These are phyloP conservation scores for Octonoba sinensis DNA, from an alignment of 2,888 invertebrate genomes.

Conservation along the genomic window DNA sequence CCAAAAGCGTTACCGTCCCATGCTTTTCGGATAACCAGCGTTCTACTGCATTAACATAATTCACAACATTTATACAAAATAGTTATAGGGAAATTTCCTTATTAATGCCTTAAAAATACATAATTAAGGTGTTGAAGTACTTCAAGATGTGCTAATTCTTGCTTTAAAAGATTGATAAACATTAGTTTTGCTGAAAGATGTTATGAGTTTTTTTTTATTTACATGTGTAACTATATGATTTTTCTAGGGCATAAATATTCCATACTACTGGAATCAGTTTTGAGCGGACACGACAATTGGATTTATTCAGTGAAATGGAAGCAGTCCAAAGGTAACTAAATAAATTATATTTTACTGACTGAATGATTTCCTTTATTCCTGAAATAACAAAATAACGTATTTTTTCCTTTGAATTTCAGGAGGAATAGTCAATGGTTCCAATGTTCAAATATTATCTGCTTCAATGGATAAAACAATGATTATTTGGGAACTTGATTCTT, in stretches of 20 bases:
- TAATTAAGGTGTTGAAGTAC: too few species aligned
- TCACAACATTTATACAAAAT: too few species aligned
- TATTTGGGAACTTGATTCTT: slow-evolving; percentile 83
- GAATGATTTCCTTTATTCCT: not conserved
- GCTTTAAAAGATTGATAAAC: not conserved
- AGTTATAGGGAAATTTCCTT: too few species aligned
- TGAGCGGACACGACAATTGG: slow-evolving; percentile 94
- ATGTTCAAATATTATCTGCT: slow-evolving; percentile 80
- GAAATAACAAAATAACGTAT: not conserved
- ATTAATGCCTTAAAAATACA: too few species aligned
- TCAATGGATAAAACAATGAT: slow-evolving; percentile 94
- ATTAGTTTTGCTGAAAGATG: not conserved
- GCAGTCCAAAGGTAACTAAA: slow-evolving; percentile 9
- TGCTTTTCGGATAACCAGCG: too few species aligned
- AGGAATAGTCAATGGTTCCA: not conserved
- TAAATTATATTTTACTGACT: not conserved
- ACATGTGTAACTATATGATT: not conserved
- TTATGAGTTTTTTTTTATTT: not conserved
- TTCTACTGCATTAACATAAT: too few species aligned
- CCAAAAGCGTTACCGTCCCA: too few species aligned
- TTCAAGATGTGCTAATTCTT: not conserved
- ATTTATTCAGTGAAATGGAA: slow-evolving; percentile 92
- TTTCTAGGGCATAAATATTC: slow-evolving; percentile 44
- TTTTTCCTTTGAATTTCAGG: not conserved
- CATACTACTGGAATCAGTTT: slow-evolving; percentile 84